Conservation (phyloP, 2,113 vertebrate genomes). For the Sinosuthora webbiana region DNA sequence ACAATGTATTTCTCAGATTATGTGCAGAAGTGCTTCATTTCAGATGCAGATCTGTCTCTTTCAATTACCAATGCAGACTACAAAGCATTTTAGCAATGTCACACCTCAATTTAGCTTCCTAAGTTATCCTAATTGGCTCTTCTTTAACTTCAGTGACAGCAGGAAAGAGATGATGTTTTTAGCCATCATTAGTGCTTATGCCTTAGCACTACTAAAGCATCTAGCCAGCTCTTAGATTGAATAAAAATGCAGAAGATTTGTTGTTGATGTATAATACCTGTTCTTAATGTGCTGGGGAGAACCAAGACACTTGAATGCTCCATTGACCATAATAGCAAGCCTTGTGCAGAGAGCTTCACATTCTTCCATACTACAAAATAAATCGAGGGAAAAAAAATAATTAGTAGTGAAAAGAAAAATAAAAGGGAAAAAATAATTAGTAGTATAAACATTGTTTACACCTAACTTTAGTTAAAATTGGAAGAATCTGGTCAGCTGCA, state of each 20-base stretch:
- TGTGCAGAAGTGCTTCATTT: neutral
- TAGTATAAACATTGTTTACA: neutral
- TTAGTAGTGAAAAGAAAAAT: neutral
- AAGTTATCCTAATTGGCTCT: neutral
- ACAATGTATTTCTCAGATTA: neutral
- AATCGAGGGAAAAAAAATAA: neutral
- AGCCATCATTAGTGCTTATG: neutral
- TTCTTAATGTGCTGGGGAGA: slow-evolving; percentile 90
- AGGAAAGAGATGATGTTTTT: neutral
- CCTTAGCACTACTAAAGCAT: neutral
- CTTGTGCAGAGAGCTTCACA: slow-evolving; percentile 87
- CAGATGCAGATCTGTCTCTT: neutral
- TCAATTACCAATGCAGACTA: neutral
- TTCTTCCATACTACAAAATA: slow-evolving; percentile 84
- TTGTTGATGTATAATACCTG: slow-evolving; percentile 69
- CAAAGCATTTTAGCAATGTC: slow-evolving; percentile 9
- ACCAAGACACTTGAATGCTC: slow-evolving; percentile 86
- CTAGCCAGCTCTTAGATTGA: neutral
- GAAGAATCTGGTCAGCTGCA: neutral
- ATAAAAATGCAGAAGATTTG: neutral
- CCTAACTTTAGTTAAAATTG: neutral
- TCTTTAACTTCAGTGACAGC: neutral
- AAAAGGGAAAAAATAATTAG: neutral
- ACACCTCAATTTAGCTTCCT: neutral
- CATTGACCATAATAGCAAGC: slow-evolving; percentile 89